These are phyloP conservation scores for Bombus impatiens DNA, from an alignment of 1,140 invertebrate species.

Conservation along the genomic window DNA sequence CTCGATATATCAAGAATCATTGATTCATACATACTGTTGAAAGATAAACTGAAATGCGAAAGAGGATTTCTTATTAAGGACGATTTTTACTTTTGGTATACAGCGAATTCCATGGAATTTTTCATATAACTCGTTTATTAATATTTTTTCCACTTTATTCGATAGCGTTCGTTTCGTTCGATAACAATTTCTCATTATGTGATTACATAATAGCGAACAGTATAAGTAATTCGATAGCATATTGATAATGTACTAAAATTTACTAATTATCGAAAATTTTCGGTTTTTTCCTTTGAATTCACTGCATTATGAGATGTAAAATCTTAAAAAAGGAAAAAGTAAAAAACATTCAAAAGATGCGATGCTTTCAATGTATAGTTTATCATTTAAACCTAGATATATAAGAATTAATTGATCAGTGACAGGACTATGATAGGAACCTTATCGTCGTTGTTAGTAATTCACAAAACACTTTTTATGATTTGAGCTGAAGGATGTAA, in stretches of 20 bases:
- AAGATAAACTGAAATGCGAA: constrained; percentile 1
- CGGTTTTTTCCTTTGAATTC: constrained; percentile 23
- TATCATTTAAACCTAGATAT: constrained; percentile 56
- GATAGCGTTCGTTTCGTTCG: background rate
- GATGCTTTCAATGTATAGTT: constrained; percentile 52
- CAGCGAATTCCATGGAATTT: constrained; percentile 19
- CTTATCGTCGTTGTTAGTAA: constrained; percentile 74
- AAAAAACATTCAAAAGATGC: constrained; percentile 10
- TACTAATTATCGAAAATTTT: constrained; percentile 21
- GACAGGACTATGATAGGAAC: constrained; percentile 68
- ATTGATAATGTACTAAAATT: constrained; percentile 32
- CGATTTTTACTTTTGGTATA: constrained; percentile 19
- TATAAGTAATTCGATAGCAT: constrained; percentile 17
- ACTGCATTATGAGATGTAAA: constrained; percentile 1
- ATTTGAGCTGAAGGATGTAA: constrained; percentile 66
- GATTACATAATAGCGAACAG: constrained; percentile 33
- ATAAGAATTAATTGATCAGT: constrained; percentile 67
- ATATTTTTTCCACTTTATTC: constrained; percentile 30
- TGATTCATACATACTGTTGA: constrained; percentile 35
- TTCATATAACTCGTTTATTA: background rate
- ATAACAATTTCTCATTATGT: constrained; percentile 24
- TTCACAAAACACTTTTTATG: constrained; percentile 67
- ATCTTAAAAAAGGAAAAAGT: background rate
- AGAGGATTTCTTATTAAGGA: constrained; percentile 1
- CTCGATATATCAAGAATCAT: constrained; percentile 37